phyloP scores from a whole-genome alignment of 2,797 vertebrate genomes.

The Sebastes oblongus region DNA sequence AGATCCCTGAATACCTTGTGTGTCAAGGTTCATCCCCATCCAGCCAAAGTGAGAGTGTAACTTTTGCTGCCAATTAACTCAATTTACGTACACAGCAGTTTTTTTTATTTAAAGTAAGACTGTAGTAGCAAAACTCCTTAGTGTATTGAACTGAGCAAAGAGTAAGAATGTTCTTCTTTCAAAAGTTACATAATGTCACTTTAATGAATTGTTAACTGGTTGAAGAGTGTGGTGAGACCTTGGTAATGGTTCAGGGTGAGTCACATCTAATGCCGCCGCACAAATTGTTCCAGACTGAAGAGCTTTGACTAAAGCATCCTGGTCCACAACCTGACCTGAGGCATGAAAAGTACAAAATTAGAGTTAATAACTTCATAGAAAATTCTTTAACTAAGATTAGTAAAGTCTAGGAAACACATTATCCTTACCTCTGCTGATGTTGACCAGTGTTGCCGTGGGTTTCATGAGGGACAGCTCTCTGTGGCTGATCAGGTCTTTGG shows the following conservation, averaged over 20 bases:
- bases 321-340: constrained; percentile 83
- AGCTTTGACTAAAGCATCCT: constrained; percentile 83
- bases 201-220: too few species aligned
- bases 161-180: too few species aligned
- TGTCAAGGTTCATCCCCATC: not conserved
- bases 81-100: not conserved
- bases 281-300: constrained; percentile 77
- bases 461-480: constrained; percentile 84
- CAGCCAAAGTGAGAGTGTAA: not conserved
- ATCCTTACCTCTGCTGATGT: constrained; percentile 82
- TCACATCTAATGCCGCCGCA: constrained; percentile 85
- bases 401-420: not conserved
- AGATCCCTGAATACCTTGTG: too few species aligned
- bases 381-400: not conserved
- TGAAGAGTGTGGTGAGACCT: constrained; percentile 33
- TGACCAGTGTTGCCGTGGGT: constrained; percentile 79
- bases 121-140: not conserved
- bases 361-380: not conserved
- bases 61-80: not conserved
- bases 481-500: constrained; percentile 76
- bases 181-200: too few species aligned
- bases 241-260: constrained; percentile 64
- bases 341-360: not conserved
- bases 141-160: not conserved
- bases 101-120: not conserved